Conservation (phyloP, 2,797 vertebrate species). For the Echiichthys vipera region DNA sequence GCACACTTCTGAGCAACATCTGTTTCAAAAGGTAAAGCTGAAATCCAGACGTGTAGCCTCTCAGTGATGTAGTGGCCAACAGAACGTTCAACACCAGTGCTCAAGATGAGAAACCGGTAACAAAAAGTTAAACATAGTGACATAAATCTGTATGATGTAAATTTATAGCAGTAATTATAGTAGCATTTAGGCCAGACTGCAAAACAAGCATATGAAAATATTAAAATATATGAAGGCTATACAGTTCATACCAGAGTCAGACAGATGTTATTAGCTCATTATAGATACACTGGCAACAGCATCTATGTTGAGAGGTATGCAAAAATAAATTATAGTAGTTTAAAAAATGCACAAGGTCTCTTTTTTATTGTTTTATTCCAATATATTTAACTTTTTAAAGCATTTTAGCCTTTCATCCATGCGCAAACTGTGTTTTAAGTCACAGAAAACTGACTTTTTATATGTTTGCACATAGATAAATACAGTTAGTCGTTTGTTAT, state of each 20-base stretch:
- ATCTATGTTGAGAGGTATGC: not conserved
- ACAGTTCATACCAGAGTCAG: not conserved
- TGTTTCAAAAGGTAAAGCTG: slow-evolving; percentile 34
- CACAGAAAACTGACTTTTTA: no score
- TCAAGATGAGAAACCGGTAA: not conserved
- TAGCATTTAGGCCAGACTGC: not conserved
- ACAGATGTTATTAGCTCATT: not conserved
- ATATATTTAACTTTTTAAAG: no score
- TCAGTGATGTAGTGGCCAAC: slow-evolving; percentile 38
- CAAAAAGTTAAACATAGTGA: not conserved
- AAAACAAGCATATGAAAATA: not conserved
- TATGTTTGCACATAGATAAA: no score
- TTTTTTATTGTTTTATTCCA: no score
- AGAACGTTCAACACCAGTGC: slow-evolving; percentile 5
- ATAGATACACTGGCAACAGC: not conserved
- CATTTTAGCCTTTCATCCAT: no score
- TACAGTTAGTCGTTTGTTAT: no score
- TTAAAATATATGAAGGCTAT: not conserved
- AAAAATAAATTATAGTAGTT: no score
- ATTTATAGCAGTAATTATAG: slow-evolving; percentile 12
- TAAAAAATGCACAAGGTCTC: not conserved
- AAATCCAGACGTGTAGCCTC: slow-evolving; percentile 32
- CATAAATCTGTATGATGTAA: slow-evolving; percentile 38
- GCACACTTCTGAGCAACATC: slow-evolving; percentile 82
- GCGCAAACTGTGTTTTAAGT: no score